Base-by-base conservation (phyloP, 2,888 invertebrate genomes). In the Quadroppia sp. region DNA sequence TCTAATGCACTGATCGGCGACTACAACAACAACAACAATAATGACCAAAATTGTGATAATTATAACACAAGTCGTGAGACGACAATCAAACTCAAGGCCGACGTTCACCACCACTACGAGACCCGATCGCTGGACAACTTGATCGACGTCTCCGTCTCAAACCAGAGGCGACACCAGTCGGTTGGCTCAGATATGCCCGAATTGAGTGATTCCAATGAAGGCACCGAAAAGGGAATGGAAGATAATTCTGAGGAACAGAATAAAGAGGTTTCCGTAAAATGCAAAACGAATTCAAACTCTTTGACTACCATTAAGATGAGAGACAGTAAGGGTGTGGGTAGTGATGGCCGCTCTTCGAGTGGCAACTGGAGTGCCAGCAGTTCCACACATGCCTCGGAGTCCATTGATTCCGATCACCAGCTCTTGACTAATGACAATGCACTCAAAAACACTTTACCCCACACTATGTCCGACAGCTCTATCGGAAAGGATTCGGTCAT, bases 351-450 rank as follows among this genome's bases (percentile, higher is more conserved):
- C 83, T 93, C 93, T 1, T 92, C 92, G 17, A 90, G 91, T 80
- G 95, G 95, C 50, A 94, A 95, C 83, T 95, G 95, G 95, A 92
- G 92, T 78, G 94, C 92, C 45, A 69, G 69, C 81, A 92, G 92
- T 0, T 90, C 75, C 85, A 90, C 77, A 64, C 78, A 83, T 15
- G 81, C 82, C 61, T 83, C 83, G 9, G 81, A 82, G 64, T 83
- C 83, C 9, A 76, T 70, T 89, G 93, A 83, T 75, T 82, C 82
- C 0, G 82, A 81, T 50, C 85, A 89, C 77, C 61, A n/a, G 36
- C 20, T 69, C 15, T 6, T 69, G 4, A 45, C 2, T 25, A 40
- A 40, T 42, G 87, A 89, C 78, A 81, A 80, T 28, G 80, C 82
- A 61, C 82, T 83, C 11, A 82, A 71, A 67, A 48, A 36, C 67